phyloP scores from a whole-genome alignment of 2,113 vertebrate species.

The Oreocharis arfaki region DNA sequence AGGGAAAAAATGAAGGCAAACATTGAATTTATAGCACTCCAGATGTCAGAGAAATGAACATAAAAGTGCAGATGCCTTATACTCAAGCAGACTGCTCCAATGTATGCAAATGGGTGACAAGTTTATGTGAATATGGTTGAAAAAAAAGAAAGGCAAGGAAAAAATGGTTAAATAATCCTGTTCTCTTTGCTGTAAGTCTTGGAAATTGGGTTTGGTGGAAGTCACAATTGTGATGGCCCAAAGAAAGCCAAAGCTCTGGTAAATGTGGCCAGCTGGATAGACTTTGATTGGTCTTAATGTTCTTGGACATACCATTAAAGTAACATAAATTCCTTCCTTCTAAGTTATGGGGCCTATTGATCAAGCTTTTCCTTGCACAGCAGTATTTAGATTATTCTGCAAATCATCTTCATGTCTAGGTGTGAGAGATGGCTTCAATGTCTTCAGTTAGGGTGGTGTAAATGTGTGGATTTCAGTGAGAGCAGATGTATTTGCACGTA shows the following conservation, averaged over 20 bases:
- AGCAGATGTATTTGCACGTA: background rate
- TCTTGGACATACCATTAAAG: background rate
- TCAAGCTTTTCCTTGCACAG: slow-evolving; percentile 33
- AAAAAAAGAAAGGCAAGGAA: background rate
- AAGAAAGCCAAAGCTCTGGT: background rate
- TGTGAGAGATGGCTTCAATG: background rate
- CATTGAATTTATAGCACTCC: slow-evolving; percentile 60
- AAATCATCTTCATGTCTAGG: slow-evolving; percentile 46
- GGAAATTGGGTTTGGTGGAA: background rate
- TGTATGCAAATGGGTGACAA: slow-evolving; percentile 59
- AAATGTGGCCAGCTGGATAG: background rate
- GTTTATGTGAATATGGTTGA: slow-evolving; percentile 33
- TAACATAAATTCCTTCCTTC: background rate
- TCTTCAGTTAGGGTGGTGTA: background rate
- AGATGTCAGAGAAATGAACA: slow-evolving; percentile 61
- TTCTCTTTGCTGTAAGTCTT: background rate
- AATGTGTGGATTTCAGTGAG: background rate
- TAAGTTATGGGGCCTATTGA: slow-evolving; percentile 19
- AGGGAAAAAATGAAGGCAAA: slow-evolving; percentile 10
- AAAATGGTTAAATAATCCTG: background rate
- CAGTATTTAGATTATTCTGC: slow-evolving; percentile 48
- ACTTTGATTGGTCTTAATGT: background rate
- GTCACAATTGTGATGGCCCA: background rate
- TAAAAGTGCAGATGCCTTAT: slow-evolving; percentile 64
- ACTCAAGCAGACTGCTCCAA: slow-evolving; percentile 35